Evolutionary conservation across 2,113 vertebrate genomes (phyloP), one percentile per base, ranked within the genome.

Genomic region (Arizona elegans): DNA sequence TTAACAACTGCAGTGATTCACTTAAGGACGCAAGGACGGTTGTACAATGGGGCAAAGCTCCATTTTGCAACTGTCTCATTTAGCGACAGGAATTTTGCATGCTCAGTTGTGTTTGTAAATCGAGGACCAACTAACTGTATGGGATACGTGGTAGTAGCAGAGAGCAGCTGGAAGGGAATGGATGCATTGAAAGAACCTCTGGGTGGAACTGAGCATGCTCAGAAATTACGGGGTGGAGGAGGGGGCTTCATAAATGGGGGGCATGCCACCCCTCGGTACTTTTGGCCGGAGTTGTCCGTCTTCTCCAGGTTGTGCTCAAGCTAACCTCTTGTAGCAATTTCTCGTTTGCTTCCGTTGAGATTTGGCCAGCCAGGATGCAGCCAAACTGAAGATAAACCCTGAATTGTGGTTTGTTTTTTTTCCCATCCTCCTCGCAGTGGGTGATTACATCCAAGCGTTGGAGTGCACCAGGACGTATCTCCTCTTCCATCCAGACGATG

Each of bases 401-500:
- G 2, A 5, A 29, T 75, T 29, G 13, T 7, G 10, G 19, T 62
- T n/a, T 24, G 7, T 59, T 24, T 59, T 23, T 23, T 24, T 24
- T 33, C 38, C 86, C 89, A 87, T 93, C 52, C 93, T 50, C n/a
- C 29, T 90, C 89, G 43, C 95, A 99, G 99, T 98, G 0, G 97
- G 97, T 17, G 96, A 97, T 90, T 96, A 98, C 0, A 50, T 98
- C 70, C 98, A 98, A 95, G 98, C 99, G 0, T 93, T 99, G 93
- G 97, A 98, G 95, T 99, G 98, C 89, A 98, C 98, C 89, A 98
- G 97, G 93, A 97, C 98, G 86, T 99, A 99, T 96, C 98, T 99
- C 65, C 97, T 99, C 1, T 98, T 99, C 96, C 98, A 99, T 58
- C 97, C 99, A 0, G 98, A 97, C 0, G 98, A 99, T 0, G 98